Evolutionary conservation across 2,113 vertebrate genomes (phyloP).

Genomic region (Gasterosteus aculeatus): DNA sequence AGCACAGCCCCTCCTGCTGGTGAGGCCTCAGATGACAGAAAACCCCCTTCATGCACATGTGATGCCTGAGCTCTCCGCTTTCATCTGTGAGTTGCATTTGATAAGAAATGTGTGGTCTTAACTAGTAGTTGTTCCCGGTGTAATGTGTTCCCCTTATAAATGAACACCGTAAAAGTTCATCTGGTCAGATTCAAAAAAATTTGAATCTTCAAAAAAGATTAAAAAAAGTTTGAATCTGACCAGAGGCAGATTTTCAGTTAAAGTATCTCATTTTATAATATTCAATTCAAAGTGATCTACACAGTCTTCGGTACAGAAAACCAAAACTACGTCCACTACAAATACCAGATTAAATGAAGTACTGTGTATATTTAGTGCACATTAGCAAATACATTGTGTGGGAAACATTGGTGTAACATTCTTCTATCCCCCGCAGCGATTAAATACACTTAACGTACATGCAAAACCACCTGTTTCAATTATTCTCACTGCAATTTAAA

Average conservation of each 20-base stretch:
- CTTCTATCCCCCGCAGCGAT: neutral
- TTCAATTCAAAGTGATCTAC: neutral
- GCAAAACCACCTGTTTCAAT: neutral
- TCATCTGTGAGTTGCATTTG: neutral
- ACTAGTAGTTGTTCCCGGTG: too few species aligned
- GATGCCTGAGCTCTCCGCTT: neutral
- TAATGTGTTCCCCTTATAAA: too few species aligned
- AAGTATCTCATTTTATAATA: neutral
- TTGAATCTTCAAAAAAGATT: too few species aligned
- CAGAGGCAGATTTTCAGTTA: neutral
- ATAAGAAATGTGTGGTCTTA: too few species aligned
- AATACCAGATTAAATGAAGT: neutral
- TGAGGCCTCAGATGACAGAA: slow-evolving; percentile 25
- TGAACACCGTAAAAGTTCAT: too few species aligned
- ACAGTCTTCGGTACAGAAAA: neutral
- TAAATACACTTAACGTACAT: neutral
- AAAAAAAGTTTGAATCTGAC: neutral
- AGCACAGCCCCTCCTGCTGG: slow-evolving; percentile 58
- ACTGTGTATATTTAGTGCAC: neutral
- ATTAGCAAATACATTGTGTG: neutral
- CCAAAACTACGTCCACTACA: neutral
- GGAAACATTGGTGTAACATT: neutral
- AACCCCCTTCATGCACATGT: neutral
- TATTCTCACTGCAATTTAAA: neutral
- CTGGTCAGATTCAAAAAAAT: too few species aligned